phyloP scores from a whole-genome alignment of 2,797 vertebrate species.

The Uromys caudimaculatus region DNA sequence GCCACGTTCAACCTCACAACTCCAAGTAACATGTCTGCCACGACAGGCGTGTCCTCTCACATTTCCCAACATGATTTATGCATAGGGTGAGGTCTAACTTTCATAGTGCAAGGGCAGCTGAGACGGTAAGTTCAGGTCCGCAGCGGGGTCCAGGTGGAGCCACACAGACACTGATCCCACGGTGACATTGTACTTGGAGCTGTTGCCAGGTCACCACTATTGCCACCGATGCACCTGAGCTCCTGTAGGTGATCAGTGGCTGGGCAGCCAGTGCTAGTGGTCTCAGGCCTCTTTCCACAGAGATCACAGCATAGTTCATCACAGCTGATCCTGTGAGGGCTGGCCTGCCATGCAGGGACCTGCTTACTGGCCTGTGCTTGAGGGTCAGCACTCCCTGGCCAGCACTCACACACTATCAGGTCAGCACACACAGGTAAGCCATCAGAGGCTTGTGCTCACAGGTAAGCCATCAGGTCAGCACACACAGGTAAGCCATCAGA shows the following conservation, averaged over 20 bases:
- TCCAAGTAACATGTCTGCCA: fast-evolving
- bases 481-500: too few relatives aligned
- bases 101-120: not conserved
- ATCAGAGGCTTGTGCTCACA: too few relatives aligned
- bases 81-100: not conserved
- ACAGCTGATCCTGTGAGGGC: not conserved
- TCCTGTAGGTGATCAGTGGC: not conserved
- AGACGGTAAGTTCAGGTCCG: not conserved
- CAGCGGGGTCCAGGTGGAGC: not conserved
- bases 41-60: not conserved
- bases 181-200: not conserved
- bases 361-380: not conserved
- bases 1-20: not conserved
- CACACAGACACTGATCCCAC: not conserved
- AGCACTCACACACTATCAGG: too few relatives aligned
- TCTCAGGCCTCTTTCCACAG: not conserved
- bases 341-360: not conserved
- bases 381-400: too few relatives aligned
- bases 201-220: too few relatives aligned
- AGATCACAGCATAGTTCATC: not conserved
- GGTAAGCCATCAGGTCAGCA: too few relatives aligned
- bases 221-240: too few relatives aligned
- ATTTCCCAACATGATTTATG: not conserved
- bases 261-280: not conserved
- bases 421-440: too few relatives aligned